Percentiles rank a stretch among this genome's conserved stretches.
These are phyloP conservation scores for Machimus rusticus DNA, from an alignment of 2,888 invertebrate genomes.

Conservation along the genomic window DNA sequence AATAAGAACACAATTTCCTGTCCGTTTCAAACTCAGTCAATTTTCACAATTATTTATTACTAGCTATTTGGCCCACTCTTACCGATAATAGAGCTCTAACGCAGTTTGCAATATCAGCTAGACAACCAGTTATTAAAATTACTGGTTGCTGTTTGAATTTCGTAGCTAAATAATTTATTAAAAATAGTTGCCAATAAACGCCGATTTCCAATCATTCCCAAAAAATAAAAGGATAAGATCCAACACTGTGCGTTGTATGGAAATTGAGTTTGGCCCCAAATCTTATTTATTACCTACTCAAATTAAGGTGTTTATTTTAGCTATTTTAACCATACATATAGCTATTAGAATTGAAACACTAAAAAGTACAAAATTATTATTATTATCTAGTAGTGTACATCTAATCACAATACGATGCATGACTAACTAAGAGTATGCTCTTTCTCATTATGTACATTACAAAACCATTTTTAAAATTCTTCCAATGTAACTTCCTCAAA, in stretches of 20 bases:
- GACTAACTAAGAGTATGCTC: too few species aligned
- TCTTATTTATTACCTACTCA: too few species aligned
- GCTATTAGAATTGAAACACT: too few species aligned
- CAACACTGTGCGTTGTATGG: not conserved
- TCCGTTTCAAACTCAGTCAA: not conserved
- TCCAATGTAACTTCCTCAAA: too few species aligned
- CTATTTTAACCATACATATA: too few species aligned
- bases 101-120: not conserved
- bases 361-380: too few species aligned
- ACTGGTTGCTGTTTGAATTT: not conserved
- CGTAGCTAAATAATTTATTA: not conserved
- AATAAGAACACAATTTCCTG: not conserved
- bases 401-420: too few species aligned
- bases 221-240: not conserved
- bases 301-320: too few species aligned
- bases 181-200: not conserved
- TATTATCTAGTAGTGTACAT: too few species aligned
- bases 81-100: not conserved
- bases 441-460: too few species aligned
- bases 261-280: not conserved
- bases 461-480: too few species aligned
- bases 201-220: not conserved
- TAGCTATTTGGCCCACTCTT: not conserved
- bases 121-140: not conserved
- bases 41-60: not conserved